Evolutionary conservation across 2,113 vertebrate genomes (phyloP).

Genomic region (Rallus limicola): DNA sequence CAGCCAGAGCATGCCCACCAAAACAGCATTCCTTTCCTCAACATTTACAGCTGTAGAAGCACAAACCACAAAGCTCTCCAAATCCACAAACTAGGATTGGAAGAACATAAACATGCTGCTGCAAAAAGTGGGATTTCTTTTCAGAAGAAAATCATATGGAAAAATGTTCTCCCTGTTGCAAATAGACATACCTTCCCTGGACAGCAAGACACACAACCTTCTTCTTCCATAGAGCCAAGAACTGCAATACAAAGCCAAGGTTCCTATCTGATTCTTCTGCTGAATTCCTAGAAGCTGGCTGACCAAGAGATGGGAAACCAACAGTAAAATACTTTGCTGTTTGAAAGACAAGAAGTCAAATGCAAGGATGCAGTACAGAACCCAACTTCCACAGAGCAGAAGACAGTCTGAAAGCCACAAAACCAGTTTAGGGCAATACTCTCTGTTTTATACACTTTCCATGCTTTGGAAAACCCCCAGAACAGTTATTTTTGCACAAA

Average conservation of each 20-base stretch:
- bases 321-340: not conserved
- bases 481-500: constrained; percentile 42
- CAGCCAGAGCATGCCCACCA: not conserved
- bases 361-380: not conserved
- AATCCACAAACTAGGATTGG: not conserved
- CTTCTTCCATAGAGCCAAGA: not conserved
- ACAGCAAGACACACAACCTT: not conserved
- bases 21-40: not conserved
- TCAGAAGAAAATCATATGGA: not conserved
- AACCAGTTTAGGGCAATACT: not conserved
- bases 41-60: not conserved
- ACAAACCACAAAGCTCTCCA: not conserved
- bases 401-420: not conserved
- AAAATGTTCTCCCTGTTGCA: not conserved
- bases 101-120: not conserved
- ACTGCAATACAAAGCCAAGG: not conserved
- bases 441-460: not conserved
- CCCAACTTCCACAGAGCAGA: not conserved
- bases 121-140: not conserved
- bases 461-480: not conserved
- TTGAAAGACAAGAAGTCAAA: not conserved
- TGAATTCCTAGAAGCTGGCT: not conserved
- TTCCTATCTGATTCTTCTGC: not conserved
- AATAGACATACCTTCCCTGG: not conserved
- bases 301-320: not conserved